phyloP scores from a whole-genome alignment of 2,888 invertebrate species.

The Germaria angustata region DNA sequence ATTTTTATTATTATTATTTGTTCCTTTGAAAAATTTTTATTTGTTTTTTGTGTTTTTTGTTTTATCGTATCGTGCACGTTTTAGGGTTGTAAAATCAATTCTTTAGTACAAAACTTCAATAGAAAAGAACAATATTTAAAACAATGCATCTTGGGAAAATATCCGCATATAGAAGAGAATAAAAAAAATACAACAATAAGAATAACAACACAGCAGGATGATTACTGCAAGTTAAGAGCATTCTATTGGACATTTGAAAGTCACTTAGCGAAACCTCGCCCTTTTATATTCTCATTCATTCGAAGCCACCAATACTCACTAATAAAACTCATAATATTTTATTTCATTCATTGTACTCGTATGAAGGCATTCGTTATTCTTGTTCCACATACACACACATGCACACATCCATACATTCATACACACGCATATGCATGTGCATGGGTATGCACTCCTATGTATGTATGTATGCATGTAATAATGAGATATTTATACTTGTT shows the following conservation, averaged over 20 bases:
- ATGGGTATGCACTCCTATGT: too few species aligned
- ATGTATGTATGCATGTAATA: background rate
- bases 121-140: conserved; percentile 38
- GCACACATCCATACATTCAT: background rate
- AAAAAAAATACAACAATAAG: conserved; percentile 9
- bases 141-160: conserved; percentile 24
- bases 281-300: conserved; percentile 21
- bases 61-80: background rate
- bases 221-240: conserved; percentile 27
- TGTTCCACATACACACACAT: background rate
- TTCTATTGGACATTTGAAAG: conserved; percentile 47
- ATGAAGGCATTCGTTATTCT: background rate
- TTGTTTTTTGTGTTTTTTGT: background rate
- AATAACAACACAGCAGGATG: conserved; percentile 19
- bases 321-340: conserved; percentile 22
- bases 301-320: conserved; percentile 7
- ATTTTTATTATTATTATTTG: conserved; percentile 1
- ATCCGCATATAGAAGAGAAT: background rate
- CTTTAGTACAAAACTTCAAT: background rate
- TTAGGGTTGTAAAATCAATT: conserved; percentile 31
- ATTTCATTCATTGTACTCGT: background rate
- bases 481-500: conserved; percentile 32
- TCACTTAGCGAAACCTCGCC: conserved; percentile 52
- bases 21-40: background rate
- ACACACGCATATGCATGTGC: background rate